Evolutionary conservation across 1,140 invertebrate genomes (phyloP).

Genomic region (Drosophila auraria): DNA sequence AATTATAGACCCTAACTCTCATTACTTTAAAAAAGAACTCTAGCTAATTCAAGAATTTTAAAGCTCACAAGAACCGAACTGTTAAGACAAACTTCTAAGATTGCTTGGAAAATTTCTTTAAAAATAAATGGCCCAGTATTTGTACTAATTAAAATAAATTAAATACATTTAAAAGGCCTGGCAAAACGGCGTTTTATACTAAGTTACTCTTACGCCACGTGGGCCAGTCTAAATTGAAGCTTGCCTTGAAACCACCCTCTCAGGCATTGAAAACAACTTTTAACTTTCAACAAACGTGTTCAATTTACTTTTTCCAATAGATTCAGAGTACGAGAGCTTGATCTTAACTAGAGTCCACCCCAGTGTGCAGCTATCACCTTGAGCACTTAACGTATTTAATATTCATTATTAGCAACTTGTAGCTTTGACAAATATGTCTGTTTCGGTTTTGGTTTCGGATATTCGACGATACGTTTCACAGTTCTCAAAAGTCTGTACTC

Average conservation of each 20-base stretch:
- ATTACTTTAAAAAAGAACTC: not conserved
- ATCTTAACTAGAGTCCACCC: constrained; percentile 23
- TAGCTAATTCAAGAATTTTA: not conserved
- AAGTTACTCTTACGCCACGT: constrained; percentile 18
- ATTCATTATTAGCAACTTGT: constrained; percentile 39
- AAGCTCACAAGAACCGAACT: not conserved
- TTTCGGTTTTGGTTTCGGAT: constrained; percentile 42
- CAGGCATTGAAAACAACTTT: not conserved
- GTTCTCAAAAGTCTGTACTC: constrained; percentile 76
- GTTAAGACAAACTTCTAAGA: not conserved
- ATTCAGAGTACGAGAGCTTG: not conserved
- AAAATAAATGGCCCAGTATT: not conserved
- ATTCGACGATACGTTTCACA: constrained; percentile 60
- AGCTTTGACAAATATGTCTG: constrained; percentile 56
- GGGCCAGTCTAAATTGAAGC: not conserved
- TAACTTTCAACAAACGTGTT: not conserved
- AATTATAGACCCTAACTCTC: not conserved
- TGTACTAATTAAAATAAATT: not conserved
- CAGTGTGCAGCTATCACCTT: constrained; percentile 53
- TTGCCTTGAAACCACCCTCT: not conserved
- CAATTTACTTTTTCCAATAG: no score
- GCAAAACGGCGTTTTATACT: no score
- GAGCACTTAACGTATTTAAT: constrained; percentile 48
- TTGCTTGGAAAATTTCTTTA: not conserved
- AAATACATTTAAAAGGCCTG: not conserved